Evolutionary conservation across 2,113 vertebrate genomes (phyloP), one percentile per base, ranked within the genome.

Genomic region (Asarcornis scutulata): DNA sequence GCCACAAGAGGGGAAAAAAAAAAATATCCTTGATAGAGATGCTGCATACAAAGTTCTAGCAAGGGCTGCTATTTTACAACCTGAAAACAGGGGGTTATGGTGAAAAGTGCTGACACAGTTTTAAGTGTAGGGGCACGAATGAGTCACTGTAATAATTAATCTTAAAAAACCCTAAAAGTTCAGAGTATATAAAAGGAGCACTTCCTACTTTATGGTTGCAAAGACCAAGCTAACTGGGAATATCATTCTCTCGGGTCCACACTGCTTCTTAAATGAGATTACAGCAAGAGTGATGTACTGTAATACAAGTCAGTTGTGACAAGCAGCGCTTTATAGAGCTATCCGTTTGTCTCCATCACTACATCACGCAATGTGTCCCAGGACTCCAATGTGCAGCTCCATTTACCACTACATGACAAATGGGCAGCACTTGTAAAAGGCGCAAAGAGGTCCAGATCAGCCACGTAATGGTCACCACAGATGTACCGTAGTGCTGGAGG

Each of bases 361-460:
- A 72, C 94, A 46, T 85, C 84, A 34, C 96, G 22, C 98, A 78
- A 98, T 96, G 97, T 94, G 98, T 99, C 99, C 98, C 98, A 87
- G 97, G 98, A 94, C 98, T 98, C 98, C 98, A 98, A 98, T 98
- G 98, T 97, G 98, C 98, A 98, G 97, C 98, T 98, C 98, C 98
- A 98, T 98, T 98, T 98, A 99, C 98, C 98, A 95, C 96, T 76
- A 83, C 89, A 92, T 99, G 99, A 99, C 99, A 98, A 99, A 99
- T 98, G 99, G 98, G 98, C 98, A 97, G 98, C 97, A 88, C 98
- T 98, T 98, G 98, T 97, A 97, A 97, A 86, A 97, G 98, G 98
- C 98, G 94, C 97, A 88, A 94, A 97, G 96, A 97, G 98, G 98
- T 85, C 97, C 97, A 10, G 95, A 42, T 90, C 97, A 97, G 98